Evolutionary conservation across 1,140 invertebrate genomes (phyloP).

Genomic region (Delia radicum): DNA sequence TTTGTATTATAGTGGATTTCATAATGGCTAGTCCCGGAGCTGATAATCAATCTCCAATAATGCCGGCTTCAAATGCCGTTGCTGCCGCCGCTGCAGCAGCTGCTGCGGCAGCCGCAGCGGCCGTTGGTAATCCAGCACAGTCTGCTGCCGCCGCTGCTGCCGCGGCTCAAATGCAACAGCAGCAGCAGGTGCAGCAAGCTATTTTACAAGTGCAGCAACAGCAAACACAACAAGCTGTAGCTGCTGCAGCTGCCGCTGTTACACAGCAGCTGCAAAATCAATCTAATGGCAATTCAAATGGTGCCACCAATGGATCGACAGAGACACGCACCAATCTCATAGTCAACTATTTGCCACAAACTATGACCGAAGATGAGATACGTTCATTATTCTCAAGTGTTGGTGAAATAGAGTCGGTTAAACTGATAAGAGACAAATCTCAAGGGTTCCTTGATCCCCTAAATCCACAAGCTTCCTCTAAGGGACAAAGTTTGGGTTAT

Average conservation of each 20-base stretch:
- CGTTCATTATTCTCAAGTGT: conserved; percentile 80
- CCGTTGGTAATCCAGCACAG: conserved; percentile 69
- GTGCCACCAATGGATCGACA: conserved; percentile 45
- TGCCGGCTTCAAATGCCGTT: conserved; percentile 66
- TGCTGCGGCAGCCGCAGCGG: conserved; percentile 65
- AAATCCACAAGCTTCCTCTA: conserved; percentile 51
- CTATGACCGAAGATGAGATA: conserved; percentile 90
- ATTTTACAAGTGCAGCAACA: conserved; percentile 54
- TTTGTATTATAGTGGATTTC: conserved; percentile 43
- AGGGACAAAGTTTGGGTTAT: conserved; percentile 85
- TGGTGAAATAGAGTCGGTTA: conserved; percentile 87
- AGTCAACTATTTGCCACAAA: conserved; percentile 89
- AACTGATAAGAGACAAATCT: conserved; percentile 85
- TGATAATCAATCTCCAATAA: conserved; percentile 61
- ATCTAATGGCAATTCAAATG: conserved; percentile 36
- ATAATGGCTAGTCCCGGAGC: conserved; percentile 59
- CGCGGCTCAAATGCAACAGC: conserved; percentile 69
- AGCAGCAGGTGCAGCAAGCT: conserved; percentile 54
- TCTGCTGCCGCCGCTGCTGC: conserved; percentile 46
- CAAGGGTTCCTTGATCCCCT: conserved; percentile 62
- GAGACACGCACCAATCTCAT: conserved; percentile 74
- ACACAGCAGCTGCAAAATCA: conserved; percentile 45
- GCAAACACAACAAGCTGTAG: conserved; percentile 69
- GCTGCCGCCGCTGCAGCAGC: conserved; percentile 45
- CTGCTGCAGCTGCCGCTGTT: conserved; percentile 50